Evolutionary conservation across 2,888 invertebrate species (phyloP), one percentile per base, ranked within the genome.

Genomic region (Drosophila anomalipes): DNA sequence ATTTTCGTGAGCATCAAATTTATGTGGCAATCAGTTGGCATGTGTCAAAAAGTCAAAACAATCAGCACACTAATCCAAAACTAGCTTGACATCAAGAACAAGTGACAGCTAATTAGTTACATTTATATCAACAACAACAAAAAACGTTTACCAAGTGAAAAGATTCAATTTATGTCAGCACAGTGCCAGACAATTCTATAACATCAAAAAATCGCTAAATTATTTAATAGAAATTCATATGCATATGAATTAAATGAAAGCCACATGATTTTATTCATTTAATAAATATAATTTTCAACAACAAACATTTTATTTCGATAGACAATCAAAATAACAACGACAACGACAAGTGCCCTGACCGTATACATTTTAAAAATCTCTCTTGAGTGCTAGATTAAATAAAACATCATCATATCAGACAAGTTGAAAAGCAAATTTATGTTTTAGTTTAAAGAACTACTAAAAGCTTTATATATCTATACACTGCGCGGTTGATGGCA

Each of bases 401-500:
- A 56, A 51, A 54, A 70, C 65, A 70, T 26, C 65, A 37, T 47
- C 47, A 70, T 39, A 33, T 39, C 39, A 28, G n/a, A 22, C 41
- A 12, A 28, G 59, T 14, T 30, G 44, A 54, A 69, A 54, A 56
- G 54, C 56, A 60, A 63, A 58, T 71, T 58, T 41, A 52, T 68
- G 52, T 51, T 69, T 75, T 33, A 56, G 72, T 70, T 76, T 69
- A 70, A 72, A 76, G 63, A 64, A 35, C 41, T 47, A 58, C 72
- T 61, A 16, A 51, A 33, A 63, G 78, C 61, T 19, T 26, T 30
- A 39, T 2, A 7, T n/a, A 53, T 22, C 32, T 56, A 5, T 35
- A 51, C 35, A 62, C 14, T 9, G 44, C 70, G 65, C 44, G 52
- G 61, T 56, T 76, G 83, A 78, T 74, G 39, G 52, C 51, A 70